Conservation (phyloP, 2,113 vertebrate genomes). For the Prunella fulvescens region DNA sequence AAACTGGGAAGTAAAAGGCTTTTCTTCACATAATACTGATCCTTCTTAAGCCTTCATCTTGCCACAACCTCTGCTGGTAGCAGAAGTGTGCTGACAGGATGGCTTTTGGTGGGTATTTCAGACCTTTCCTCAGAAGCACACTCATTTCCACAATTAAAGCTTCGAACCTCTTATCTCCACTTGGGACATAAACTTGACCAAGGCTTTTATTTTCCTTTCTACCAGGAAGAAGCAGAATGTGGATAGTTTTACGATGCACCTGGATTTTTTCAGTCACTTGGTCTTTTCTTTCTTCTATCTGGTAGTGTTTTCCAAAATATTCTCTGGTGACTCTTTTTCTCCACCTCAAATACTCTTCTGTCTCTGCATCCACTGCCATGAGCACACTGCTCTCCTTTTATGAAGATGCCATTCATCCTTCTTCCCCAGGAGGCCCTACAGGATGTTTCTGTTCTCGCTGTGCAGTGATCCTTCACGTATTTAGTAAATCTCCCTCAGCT, state of each 20-base stretch:
- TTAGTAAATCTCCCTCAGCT: constrained; percentile 2
- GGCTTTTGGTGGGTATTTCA: not conserved
- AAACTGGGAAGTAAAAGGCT: not conserved
- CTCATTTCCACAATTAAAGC: not conserved
- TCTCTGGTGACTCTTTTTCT: not conserved
- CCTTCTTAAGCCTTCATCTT: not conserved
- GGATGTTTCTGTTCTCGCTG: not conserved
- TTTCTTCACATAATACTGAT: not conserved
- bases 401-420: not conserved
- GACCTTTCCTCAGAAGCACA: not conserved
- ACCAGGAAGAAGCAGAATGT: not conserved
- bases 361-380: not conserved
- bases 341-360: not conserved
- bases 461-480: not conserved
- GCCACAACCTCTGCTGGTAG: not conserved
- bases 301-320: not conserved
- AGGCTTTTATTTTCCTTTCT: not conserved
- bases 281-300: not conserved
- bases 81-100: not conserved
- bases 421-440: not conserved
- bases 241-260: not conserved
- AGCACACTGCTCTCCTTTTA: not conserved
- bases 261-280: not conserved
- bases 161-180: not conserved
- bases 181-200: not conserved